These are phyloP conservation scores for Sisyra nigra DNA, from an alignment of 2,888 invertebrate genomes.

Conservation along the genomic window DNA sequence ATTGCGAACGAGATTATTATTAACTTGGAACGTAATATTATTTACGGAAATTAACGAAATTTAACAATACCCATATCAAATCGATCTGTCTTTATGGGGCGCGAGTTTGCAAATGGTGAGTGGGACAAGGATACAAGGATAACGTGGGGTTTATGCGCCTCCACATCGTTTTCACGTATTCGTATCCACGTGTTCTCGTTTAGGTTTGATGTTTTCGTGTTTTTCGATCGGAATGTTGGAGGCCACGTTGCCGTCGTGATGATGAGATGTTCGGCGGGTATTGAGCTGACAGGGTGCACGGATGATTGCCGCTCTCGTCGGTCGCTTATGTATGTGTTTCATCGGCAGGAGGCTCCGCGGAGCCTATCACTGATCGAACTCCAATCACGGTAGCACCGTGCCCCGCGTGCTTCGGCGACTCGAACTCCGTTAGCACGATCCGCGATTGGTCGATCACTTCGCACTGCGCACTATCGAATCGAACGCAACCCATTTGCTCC, in stretches of 20 bases:
- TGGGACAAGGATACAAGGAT: too few relatives aligned
- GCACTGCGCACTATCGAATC: slow-evolving; percentile 6
- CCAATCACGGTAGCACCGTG: slow-evolving; percentile 5
- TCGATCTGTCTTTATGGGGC: too few relatives aligned
- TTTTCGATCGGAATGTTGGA: neutral
- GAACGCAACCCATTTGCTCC: slow-evolving; percentile 8
- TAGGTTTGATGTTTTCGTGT: too few relatives aligned
- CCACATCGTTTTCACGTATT: too few relatives aligned
- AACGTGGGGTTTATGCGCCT: too few relatives aligned
- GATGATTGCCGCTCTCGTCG: neutral
- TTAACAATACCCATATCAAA: too few relatives aligned
- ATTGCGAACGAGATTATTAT: too few relatives aligned
- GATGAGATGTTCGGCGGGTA: neutral
- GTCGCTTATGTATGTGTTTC: neutral
- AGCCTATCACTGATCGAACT: slow-evolving; percentile 8
- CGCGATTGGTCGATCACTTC: slow-evolving; percentile 7
- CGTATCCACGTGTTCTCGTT: too few relatives aligned
- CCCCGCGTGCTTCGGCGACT: slow-evolving; percentile 8
- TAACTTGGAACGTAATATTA: too few relatives aligned
- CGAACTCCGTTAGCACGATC: neutral
- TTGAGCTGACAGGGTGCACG: neutral
- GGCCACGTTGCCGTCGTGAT: neutral
- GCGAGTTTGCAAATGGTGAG: too few relatives aligned
- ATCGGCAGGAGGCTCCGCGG: too few relatives aligned
- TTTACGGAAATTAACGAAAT: too few relatives aligned